Conservation (phyloP, 1,140 invertebrate species). For the Tetranychus cinnabarinus region DNA sequence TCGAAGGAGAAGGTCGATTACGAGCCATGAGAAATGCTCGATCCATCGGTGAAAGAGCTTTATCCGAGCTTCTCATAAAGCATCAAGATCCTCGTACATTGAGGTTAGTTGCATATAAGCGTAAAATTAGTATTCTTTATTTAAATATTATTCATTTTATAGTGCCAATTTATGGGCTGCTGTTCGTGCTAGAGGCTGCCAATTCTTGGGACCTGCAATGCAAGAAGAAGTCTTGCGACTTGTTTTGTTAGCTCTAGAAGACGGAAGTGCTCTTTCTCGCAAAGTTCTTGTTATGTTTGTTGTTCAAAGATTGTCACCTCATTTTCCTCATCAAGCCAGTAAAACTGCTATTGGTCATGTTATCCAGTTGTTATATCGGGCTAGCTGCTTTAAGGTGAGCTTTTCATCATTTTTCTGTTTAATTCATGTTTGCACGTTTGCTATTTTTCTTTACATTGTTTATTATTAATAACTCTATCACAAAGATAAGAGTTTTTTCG, state of each 20-base stretch:
- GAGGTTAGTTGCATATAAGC: not conserved
- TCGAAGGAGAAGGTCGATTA: conserved; percentile 39
- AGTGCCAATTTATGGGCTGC: conserved; percentile 85
- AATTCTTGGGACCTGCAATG: conserved; percentile 77
- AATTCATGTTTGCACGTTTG: not conserved
- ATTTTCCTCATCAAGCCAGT: conserved; percentile 78
- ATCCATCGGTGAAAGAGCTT: conserved; percentile 74
- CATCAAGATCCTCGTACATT: conserved; percentile 80
- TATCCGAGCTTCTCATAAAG: conserved; percentile 79
- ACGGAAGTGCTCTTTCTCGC: conserved; percentile 82
- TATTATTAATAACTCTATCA: too few species aligned
- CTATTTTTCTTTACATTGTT: too few species aligned
- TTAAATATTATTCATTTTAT: conserved; percentile 17
- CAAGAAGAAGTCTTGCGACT: conserved; percentile 22
- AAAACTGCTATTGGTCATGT: conserved; percentile 98
- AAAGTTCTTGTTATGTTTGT: conserved; percentile 98
- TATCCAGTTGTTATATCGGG: conserved; percentile 85
- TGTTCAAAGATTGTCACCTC: conserved; percentile 74
- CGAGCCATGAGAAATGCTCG: conserved; percentile 57
- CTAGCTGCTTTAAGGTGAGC: conserved; percentile 85
- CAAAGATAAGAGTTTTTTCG: too few species aligned
- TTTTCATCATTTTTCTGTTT: not conserved
- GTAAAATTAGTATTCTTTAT: too few species aligned
- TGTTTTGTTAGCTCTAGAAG: conserved; percentile 74
- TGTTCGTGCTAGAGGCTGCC: conserved; percentile 80